Base-by-base conservation (phyloP, 2,888 invertebrate species). In the Drosophila mimica region DNA sequence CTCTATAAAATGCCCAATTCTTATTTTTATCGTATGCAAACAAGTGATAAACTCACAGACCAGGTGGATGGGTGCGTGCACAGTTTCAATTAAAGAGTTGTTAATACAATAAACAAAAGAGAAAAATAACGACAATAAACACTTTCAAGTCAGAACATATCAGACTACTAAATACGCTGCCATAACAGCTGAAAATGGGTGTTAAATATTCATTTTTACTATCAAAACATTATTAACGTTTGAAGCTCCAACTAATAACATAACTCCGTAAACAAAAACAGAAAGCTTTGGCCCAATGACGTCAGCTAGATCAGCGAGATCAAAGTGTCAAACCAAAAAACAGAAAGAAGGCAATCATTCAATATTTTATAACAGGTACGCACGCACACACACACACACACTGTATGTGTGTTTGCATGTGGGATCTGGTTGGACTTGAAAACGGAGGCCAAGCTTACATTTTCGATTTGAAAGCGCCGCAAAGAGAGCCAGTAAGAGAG, bases 401-500 rank as follows among this genome's bases (percentile, higher is more conserved):
- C 9, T 13, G 17, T 20, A 46, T 20, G 11, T 46, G 7, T 34
- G 53, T 62, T 52, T 58, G 34, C 74, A 57, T 53, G 74, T 69
- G 77, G 60, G 70, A 86, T 81, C 86, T 90, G 59, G 86, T 88
- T 86, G 73, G 76, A 86, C 86, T 86, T 86, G 86, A 86, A 76
- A 83, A 76, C 72, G 58, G 70, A 86, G 86, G 90, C 76, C 76
- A 79, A 73, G 67, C 56, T 56, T 65, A 68, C 52, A 58, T 74
- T 52, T 68, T 56, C 9, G 61, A 70, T 25, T 58, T 49, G 49
- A 68, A 49, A 48, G 36, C 52, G 56, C 36, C 13, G 34, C n/a
- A 68, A 31, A 33, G 63, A 61, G 38, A 48, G 40, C 13, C 13
- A n/a, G 33, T 64, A 48, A 33, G 30, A 46, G 51, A 7, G 11